Base-by-base conservation (phyloP, 2,797 vertebrate genomes). In the Gymnodraco acuticeps region DNA sequence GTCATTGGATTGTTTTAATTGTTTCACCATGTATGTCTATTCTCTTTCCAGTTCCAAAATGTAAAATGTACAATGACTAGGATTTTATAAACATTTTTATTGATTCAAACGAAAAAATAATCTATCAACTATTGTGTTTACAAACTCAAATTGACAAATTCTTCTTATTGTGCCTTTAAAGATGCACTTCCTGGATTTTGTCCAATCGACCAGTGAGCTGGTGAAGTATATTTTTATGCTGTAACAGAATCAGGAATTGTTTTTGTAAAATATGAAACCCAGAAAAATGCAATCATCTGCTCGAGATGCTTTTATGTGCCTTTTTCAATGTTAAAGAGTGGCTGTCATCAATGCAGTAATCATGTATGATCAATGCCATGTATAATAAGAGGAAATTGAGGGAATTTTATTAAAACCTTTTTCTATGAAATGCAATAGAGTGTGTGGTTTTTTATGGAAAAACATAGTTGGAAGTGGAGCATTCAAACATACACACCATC, bases 371-470 rank as follows among this genome's bases (percentile, higher is more conserved):
- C 61, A 69, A 72, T 8, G 64, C 64, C 48, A 16, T 84, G 81
- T 85, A 70, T 70, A 50, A 77, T 81, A 72, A 71, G 46, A 87
- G 80, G 79, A 83, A 89, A 89, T 75, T 75, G 76, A 70, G 89
- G 88, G 80, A 80, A 78, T 72, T 89, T 80, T 86, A 92, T 80
- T 91, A 90, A 91, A 90, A 20, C 1, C 27, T 10, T 79, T 89
- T 91, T 92, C 61, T 91, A 91, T 76, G 31, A 88, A 87, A 73
- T 76, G 10, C 17, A 66, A 3, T 46, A 1, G 9, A 45, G 52
- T 70, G 42, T 80, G 51, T 87, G 31, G 67, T 74, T 73, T 70
- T 77, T 50, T 2, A 9, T 62, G 10, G 47, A 52, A 15, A 38
- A 45, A 1, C 9, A 23, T 47, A 27, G 63, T 15, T 23, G 1